Evolutionary conservation across 2,113 vertebrate species (phyloP), one percentile per base, ranked within the genome.

Genomic region (Smithornis capensis): DNA sequence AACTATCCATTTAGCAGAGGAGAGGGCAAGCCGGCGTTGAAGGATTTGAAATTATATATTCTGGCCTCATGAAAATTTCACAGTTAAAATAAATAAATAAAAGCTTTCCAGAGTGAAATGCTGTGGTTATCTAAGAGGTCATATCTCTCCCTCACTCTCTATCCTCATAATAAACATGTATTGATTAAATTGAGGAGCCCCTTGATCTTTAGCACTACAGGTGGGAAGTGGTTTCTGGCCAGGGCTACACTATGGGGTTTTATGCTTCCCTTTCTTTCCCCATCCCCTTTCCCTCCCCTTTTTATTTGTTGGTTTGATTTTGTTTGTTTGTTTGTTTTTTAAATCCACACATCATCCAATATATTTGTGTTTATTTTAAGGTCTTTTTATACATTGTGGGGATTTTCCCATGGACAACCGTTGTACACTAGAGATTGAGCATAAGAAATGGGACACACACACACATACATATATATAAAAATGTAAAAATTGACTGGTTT

Each of bases 221-320:
- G 31, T 44, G 27, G 53, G 37, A 76, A 18, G 28, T 73, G 25
- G 19, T 53, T 84, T 90, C 59, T 79, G 55, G 24, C 1, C 5
- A 69, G 50, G 37, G 17, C 31, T 89, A 12, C 3, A 3, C 5
- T 49, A 1, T 27, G 55, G 10, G 12, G 8, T 57, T 91, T 68
- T 38, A 23, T 62, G 37, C 7, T 80, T 21, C 21, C 9, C 19
- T 68, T 70, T 63, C 25, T 63, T 79, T 79, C 4, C 33, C 23
- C 2, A 0, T 4, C 6, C 4, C 1, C 27, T 2, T 2, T 2
- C 8, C 6, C 6, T 6, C 2, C 6, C 19, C 31, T 16, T 10
- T 0, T n/a, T 18, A n/a, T 10, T 3, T 12, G 4, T 7, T 13
- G 3, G 16, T 10, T 19, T 35, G 40, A 40, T 4, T 16, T 4